These are phyloP conservation scores for Nomada flava DNA, from an alignment of 2,888 invertebrate genomes.

Conservation along the genomic window DNA sequence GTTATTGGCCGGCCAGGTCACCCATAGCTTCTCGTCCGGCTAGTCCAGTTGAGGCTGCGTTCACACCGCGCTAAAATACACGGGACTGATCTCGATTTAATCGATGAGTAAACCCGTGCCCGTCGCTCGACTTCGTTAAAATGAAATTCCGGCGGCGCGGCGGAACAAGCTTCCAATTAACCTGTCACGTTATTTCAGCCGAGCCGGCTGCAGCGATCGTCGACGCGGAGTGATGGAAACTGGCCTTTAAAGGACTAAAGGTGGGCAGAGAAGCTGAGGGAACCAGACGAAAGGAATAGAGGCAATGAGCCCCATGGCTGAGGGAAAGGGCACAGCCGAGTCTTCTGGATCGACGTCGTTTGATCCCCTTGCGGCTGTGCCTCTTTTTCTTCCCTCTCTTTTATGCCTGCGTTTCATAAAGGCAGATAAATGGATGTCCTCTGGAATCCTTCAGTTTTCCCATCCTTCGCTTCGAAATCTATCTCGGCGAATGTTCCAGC, in stretches of 20 bases:
- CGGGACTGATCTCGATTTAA: neutral
- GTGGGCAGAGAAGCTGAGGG: neutral
- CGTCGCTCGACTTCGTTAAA: neutral
- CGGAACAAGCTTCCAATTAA: constrained; percentile 26
- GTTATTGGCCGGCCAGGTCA: constrained; percentile 52
- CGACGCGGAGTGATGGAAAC: constrained; percentile 4
- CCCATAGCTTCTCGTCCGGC: constrained; percentile 19
- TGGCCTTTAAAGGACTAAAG: constrained; percentile 3
- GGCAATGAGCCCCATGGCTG: neutral
- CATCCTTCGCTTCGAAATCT: constrained; percentile 29
- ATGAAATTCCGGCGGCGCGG: constrained; percentile 9
- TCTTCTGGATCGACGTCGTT: constrained; percentile 50
- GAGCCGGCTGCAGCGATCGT: neutral
- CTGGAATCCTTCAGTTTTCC: constrained; percentile 47
- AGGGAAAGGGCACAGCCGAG: constrained; percentile 19
- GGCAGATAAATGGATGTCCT: constrained; percentile 58
- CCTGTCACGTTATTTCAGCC: neutral
- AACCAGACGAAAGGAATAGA: constrained; percentile 41
- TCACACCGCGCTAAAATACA: neutral
- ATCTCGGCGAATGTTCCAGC: constrained; percentile 31
- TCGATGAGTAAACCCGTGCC: constrained; percentile 1
- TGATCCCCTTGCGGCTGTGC: constrained; percentile 52
- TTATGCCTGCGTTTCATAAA: constrained; percentile 49
- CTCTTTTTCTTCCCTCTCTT: constrained; percentile 5
- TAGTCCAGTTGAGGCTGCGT: constrained; percentile 12